A percentile compares a stretch with the other conserved stretches of the same genome.
These are phyloP conservation scores for Pachymerium ferrugineum DNA, from an alignment of 2,888 invertebrate genomes.

Conservation along the genomic window DNA sequence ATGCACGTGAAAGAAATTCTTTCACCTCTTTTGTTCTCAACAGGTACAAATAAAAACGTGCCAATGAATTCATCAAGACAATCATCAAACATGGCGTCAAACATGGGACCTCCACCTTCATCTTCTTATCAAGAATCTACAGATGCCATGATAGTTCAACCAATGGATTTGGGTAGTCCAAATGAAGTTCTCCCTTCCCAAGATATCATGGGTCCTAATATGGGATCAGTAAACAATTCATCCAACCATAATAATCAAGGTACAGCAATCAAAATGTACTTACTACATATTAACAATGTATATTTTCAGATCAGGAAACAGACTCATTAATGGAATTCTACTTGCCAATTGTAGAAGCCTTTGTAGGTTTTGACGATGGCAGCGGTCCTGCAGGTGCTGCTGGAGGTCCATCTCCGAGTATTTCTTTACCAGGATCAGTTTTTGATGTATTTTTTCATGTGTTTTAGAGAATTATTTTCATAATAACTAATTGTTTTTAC, in stretches of 20 bases:
- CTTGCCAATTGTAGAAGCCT: slow-evolving; percentile 32
- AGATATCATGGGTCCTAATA: slow-evolving; percentile 19
- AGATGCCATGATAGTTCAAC: slow-evolving; percentile 28
- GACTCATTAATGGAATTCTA: slow-evolving; percentile 33
- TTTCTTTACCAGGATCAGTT: slow-evolving; percentile 25
- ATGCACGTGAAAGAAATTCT: too few relatives aligned
- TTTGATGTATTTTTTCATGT: slow-evolving; percentile 28
- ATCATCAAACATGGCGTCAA: slow-evolving; percentile 27
- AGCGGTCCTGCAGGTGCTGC: slow-evolving; percentile 17
- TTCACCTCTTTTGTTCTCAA: too few relatives aligned
- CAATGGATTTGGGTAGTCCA: slow-evolving; percentile 31
- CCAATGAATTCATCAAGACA: slow-evolving; percentile 7
- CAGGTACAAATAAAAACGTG: background rate
- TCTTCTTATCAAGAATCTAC: slow-evolving; percentile 13
- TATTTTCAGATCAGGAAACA: slow-evolving; percentile 31
- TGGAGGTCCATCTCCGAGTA: background rate
- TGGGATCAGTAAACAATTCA: slow-evolving; percentile 27
- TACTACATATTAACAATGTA: background rate
- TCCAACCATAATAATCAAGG: slow-evolving; percentile 30
- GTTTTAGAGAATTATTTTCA: background rate
- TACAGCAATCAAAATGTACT: background rate
- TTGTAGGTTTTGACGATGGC: slow-evolving; percentile 34
- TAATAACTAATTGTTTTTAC: background rate
- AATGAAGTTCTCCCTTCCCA: slow-evolving; percentile 8
- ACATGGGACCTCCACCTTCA: slow-evolving; percentile 28